These are phyloP conservation scores for Cyanocitta stelleri DNA, from an alignment of 2,113 vertebrate genomes.

Conservation along the genomic window DNA sequence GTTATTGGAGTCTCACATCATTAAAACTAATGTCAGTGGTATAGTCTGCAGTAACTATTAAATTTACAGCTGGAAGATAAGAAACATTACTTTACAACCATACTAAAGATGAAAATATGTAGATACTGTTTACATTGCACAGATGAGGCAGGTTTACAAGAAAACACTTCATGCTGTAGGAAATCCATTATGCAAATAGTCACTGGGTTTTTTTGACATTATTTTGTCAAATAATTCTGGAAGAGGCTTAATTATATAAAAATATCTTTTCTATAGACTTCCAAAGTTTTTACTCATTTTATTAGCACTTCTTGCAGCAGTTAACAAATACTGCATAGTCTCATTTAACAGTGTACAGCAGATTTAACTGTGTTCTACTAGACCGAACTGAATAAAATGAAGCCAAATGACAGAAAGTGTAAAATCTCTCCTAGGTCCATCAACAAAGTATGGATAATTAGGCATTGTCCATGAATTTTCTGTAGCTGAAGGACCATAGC, in stretches of 20 bases:
- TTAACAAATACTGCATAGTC: neutral
- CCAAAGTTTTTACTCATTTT: neutral
- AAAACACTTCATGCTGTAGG: neutral
- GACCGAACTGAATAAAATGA: neutral
- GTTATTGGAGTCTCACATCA: constrained; percentile 43
- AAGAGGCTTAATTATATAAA: neutral
- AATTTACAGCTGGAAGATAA: constrained; percentile 38
- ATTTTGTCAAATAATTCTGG: neutral
- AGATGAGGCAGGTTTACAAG: neutral
- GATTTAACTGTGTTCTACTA: neutral
- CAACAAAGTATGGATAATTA: neutral
- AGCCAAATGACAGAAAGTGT: neutral
- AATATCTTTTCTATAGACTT: neutral
- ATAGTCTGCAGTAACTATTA: constrained; percentile 8
- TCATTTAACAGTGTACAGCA: neutral
- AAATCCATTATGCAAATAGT: neutral
- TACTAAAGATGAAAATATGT: neutral
- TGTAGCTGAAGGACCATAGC: neutral
- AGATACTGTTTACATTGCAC: constrained; percentile 4
- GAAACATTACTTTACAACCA: neutral
- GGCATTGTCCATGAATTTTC: neutral
- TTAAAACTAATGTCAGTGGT: constrained; percentile 25
- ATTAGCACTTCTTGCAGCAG: neutral
- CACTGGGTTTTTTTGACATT: accelerated
- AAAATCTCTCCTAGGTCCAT: neutral